Conservation (phyloP, 1,140 invertebrate species). For the Ceratitis capitata region DNA sequence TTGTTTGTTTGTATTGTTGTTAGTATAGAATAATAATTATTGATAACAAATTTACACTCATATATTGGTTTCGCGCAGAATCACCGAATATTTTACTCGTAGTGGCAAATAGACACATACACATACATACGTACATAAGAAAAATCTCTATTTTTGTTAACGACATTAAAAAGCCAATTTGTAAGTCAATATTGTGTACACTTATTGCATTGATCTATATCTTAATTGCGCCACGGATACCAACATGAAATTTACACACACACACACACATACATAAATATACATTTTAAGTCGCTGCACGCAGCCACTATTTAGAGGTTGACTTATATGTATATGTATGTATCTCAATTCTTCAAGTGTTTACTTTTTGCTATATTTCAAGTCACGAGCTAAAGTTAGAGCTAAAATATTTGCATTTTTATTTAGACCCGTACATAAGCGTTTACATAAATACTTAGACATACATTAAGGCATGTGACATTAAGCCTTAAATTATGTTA, state of each 20-base stretch:
- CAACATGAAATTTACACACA: background rate
- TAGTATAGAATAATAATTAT: too few relatives aligned
- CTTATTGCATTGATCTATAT: background rate
- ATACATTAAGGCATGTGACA: background rate
- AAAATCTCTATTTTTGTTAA: background rate
- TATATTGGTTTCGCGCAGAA: too few relatives aligned
- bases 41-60: too few relatives aligned
- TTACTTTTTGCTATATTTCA: background rate
- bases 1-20: too few relatives aligned
- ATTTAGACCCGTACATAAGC: background rate
- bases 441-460: background rate
- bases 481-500: background rate
- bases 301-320: background rate
- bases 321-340: background rate
- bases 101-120: background rate
- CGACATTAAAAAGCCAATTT: background rate
- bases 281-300: background rate
- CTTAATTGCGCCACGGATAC: background rate
- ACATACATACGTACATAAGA: background rate
- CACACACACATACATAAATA: background rate
- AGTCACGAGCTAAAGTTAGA: background rate
- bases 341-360: background rate
- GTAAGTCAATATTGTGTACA: background rate
- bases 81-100: too few relatives aligned
- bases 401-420: background rate